Conservation (phyloP, 2,113 vertebrate species). For the Phyllostomus hastatus region DNA sequence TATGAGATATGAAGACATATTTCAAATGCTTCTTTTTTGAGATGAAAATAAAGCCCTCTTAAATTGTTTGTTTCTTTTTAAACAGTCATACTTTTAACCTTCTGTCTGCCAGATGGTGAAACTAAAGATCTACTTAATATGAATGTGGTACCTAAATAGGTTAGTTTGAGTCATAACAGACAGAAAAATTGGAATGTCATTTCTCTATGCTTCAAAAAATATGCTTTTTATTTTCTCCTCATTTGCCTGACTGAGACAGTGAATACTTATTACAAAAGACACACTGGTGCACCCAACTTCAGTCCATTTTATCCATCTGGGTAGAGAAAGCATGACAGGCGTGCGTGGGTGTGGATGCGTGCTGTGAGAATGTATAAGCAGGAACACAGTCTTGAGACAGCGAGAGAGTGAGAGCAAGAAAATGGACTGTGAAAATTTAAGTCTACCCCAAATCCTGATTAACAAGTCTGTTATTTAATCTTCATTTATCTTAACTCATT, state of each 20-base stretch:
- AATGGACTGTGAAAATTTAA: conserved; percentile 77
- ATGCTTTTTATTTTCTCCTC: conserved; percentile 43
- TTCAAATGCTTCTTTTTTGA: conserved; percentile 46
- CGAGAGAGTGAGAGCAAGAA: conserved; percentile 66
- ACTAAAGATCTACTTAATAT: neutral
- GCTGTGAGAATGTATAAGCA: conserved; percentile 38
- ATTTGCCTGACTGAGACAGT: conserved; percentile 44
- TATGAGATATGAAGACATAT: conserved; percentile 4
- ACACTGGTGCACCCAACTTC: conserved; percentile 62
- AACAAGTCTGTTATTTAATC: conserved; percentile 65
- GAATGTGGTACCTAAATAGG: neutral
- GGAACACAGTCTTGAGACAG: conserved; percentile 57
- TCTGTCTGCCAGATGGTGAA: conserved; percentile 14
- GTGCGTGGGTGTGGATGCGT: conserved; percentile 46
- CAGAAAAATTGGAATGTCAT: conserved; percentile 1
- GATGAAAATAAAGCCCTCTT: conserved; percentile 36
- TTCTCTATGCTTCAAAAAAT: conserved; percentile 29
- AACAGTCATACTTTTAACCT: conserved; percentile 43
- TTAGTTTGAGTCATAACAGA: neutral
- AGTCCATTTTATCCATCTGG: conserved; percentile 72
- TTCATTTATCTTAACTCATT: conserved; percentile 67
- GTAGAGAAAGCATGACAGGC: conserved; percentile 60
- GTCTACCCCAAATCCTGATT: conserved; percentile 69
- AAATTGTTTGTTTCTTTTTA: conserved; percentile 46
- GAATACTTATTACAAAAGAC: conserved; percentile 63